Evolutionary conservation across 2,797 vertebrate genomes (phyloP).

Genomic region (Morelia viridis): DNA sequence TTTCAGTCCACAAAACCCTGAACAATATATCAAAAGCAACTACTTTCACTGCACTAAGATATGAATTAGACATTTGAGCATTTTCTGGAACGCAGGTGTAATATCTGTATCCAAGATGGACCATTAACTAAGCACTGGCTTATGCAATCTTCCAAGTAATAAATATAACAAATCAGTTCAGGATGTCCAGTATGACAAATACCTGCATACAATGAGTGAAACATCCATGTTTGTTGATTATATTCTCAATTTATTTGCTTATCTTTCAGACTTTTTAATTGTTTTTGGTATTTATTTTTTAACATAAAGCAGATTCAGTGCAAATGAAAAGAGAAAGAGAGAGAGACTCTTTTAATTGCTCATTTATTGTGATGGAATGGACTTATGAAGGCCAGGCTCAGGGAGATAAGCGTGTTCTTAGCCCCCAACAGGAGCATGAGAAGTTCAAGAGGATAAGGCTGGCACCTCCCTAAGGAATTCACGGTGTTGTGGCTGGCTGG

Average conservation of each 20-base stretch:
- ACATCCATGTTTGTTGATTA: not conserved
- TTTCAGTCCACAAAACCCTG: accelerated
- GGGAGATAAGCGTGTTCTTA: no score
- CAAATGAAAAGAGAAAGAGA: not conserved
- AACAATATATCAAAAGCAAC: conserved; percentile 7
- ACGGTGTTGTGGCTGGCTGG: no score
- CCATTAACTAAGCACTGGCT: not conserved
- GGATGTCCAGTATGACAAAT: not conserved
- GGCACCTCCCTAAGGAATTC: no score
- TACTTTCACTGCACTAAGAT: not conserved
- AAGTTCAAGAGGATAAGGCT: no score
- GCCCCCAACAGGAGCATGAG: no score
- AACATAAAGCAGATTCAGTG: not conserved
- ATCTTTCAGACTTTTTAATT: not conserved
- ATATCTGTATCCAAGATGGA: not conserved
- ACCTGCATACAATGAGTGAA: not conserved
- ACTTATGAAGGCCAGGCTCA: no score
- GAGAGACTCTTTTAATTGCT: no score
- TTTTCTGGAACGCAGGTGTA: not conserved
- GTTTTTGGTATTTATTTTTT: not conserved
- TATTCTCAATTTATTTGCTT: not conserved
- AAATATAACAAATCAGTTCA: not conserved
- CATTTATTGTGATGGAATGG: no score
- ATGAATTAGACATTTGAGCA: not conserved
- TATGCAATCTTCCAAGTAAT: not conserved